Conservation (phyloP, 2,797 vertebrate species). For the Corythornis leucogaster region DNA sequence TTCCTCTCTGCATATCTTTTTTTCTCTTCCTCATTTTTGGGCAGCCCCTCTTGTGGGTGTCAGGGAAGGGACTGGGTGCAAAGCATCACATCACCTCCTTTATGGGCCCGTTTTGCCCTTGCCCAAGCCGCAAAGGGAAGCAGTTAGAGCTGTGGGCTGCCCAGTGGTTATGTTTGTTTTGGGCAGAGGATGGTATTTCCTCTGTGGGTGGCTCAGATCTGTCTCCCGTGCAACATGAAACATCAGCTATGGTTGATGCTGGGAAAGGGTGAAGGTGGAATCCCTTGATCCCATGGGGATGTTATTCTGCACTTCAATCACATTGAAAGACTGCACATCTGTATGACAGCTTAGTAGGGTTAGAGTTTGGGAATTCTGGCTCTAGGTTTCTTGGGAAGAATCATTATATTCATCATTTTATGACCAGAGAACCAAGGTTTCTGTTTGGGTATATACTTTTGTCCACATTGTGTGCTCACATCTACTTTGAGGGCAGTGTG, state of each 20-base stretch:
- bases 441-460: not conserved
- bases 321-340: not conserved
- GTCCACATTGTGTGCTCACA: not conserved
- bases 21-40: slow-evolving; percentile 40
- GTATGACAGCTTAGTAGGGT: not conserved
- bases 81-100: slow-evolving; percentile 22
- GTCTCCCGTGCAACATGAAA: not conserved
- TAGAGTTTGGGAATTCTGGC: not conserved
- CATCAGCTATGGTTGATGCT: not conserved
- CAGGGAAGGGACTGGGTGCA: not conserved
- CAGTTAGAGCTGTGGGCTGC: slow-evolving; percentile 49
- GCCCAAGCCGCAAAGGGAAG: slow-evolving; percentile 38
- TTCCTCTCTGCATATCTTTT: not conserved
- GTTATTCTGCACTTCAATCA: not conserved
- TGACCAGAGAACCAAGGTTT: not conserved
- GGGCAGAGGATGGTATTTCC: slow-evolving; percentile 44
- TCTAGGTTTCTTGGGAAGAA: not conserved
- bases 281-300: not conserved
- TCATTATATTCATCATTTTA: not conserved
- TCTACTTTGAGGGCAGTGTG: not conserved
- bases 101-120: slow-evolving; percentile 21
- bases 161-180: slow-evolving; percentile 48
- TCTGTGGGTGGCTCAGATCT: slow-evolving; percentile 41
- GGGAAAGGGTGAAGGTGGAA: not conserved
- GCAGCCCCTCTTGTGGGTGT: not conserved